Percentiles rank a stretch among this genome's conserved stretches.
phyloP scores from a whole-genome alignment of 2,113 vertebrate genomes.

The Hyperopisus bebe region DNA sequence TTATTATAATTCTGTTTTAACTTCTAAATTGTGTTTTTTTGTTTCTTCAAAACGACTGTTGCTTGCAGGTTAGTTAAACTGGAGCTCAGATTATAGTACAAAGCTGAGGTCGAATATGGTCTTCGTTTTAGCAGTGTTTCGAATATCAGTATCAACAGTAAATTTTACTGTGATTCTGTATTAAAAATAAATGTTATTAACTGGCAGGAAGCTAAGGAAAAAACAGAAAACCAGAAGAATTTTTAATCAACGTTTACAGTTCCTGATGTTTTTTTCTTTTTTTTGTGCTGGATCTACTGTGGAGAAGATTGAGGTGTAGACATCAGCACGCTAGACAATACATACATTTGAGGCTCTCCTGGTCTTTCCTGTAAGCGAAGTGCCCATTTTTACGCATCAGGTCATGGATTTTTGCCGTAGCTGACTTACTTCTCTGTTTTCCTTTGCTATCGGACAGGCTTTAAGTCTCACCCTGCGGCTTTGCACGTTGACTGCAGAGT shows the following conservation, averaged over 20 bases:
- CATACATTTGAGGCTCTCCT: not conserved
- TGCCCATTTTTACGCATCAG: not conserved
- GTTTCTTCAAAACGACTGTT: conserved; percentile 11
- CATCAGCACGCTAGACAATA: not conserved
- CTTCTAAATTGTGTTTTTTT: conserved; percentile 12
- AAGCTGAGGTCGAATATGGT: not conserved
- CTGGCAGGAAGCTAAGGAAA: not conserved
- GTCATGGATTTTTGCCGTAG: not conserved
- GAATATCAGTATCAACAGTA: not conserved
- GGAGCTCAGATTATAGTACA: not conserved
- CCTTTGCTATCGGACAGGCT: not conserved
- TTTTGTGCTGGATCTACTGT: not conserved
- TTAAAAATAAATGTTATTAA: not conserved
- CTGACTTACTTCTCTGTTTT: not conserved
- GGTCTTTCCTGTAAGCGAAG: not conserved
- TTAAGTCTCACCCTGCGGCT: not conserved
- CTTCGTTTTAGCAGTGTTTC: not conserved
- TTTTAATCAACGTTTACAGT: not conserved
- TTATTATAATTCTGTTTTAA: conserved; percentile 43
- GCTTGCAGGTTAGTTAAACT: conserved; percentile 5
- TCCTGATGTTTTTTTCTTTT: not conserved
- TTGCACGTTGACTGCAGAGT: not conserved
- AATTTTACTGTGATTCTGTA: not conserved
- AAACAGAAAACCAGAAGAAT: not conserved
- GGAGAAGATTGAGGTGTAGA: not conserved